Evolutionary conservation across 2,113 vertebrate species (phyloP).

Genomic region (Chlorocebus sabaeus): DNA sequence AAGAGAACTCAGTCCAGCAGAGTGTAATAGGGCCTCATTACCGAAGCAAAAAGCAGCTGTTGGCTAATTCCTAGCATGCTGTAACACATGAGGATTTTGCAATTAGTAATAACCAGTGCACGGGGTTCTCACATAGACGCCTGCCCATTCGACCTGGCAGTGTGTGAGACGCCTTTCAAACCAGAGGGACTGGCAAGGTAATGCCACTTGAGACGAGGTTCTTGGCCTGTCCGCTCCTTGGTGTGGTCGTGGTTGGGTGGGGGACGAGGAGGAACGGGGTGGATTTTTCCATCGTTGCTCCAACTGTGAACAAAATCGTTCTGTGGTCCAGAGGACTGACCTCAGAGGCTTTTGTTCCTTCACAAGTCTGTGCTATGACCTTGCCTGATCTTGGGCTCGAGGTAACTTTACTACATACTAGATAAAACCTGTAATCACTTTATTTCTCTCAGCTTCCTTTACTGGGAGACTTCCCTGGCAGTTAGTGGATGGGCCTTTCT

Average conservation of each 20-base stretch:
- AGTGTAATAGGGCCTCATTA: constrained; percentile 71
- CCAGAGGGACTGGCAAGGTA: constrained; percentile 13
- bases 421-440: constrained; percentile 30
- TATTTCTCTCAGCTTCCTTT: constrained; percentile 49
- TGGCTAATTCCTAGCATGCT: constrained; percentile 77
- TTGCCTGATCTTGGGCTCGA: neutral
- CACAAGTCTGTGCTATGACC: constrained; percentile 14
- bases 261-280: fast-evolving
- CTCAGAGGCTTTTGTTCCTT: constrained; percentile 17
- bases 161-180: constrained; percentile 7
- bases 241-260: neutral
- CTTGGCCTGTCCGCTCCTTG: neutral
- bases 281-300: neutral
- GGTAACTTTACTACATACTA: constrained; percentile 58
- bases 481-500: neutral
- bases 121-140: constrained; percentile 3
- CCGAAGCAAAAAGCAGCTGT: constrained; percentile 71
- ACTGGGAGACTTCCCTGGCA: neutral
- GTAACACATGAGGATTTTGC: constrained; percentile 73
- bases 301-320: neutral
- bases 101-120: constrained; percentile 65
- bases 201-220: neutral
- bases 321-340: neutral
- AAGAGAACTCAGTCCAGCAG: constrained; percentile 54
- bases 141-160: constrained; percentile 9